Conservation (phyloP, 2,888 invertebrate genomes). For the Tortrix viridana region DNA sequence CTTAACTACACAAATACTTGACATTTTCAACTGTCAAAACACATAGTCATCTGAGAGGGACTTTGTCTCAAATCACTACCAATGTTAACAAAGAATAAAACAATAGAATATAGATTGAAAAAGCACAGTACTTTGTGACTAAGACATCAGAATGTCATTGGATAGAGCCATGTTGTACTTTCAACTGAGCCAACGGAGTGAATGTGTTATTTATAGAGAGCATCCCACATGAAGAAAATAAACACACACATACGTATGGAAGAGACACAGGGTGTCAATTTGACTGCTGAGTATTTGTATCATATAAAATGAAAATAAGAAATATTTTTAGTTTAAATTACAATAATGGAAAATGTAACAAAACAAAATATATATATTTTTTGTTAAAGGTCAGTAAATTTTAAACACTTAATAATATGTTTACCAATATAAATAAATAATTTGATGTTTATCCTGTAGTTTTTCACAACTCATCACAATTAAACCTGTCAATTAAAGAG, state of each 20-base stretch:
- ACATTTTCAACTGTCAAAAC: slow-evolving; percentile 54
- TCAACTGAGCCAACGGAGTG: slow-evolving; percentile 50
- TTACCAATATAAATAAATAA: neutral
- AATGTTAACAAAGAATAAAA: slow-evolving; percentile 42
- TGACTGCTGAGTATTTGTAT: slow-evolving; percentile 1
- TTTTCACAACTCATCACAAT: neutral
- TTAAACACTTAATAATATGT: no score
- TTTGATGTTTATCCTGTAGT: neutral
- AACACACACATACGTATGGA: slow-evolving; percentile 52
- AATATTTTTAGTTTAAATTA: no score
- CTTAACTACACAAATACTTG: slow-evolving; percentile 42
- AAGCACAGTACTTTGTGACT: slow-evolving; percentile 33
- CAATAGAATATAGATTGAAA: slow-evolving; percentile 30
- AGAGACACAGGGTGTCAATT: slow-evolving; percentile 11
- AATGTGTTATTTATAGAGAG: slow-evolving; percentile 72
- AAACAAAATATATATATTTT: no score
- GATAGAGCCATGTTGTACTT: slow-evolving; percentile 29
- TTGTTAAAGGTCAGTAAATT: no score
- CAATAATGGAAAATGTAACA: no score
- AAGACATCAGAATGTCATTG: slow-evolving; percentile 27
- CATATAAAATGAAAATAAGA: neutral
- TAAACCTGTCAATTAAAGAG: neutral
- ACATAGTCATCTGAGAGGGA: slow-evolving; percentile 42
- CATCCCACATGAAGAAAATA: slow-evolving; percentile 69
- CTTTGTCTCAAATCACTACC: slow-evolving; percentile 43